A percentile compares a stretch with the other conserved stretches of the same genome.
Evolutionary conservation across 1,140 invertebrate genomes (phyloP).

Genomic region (Trichonephila clavipes): DNA sequence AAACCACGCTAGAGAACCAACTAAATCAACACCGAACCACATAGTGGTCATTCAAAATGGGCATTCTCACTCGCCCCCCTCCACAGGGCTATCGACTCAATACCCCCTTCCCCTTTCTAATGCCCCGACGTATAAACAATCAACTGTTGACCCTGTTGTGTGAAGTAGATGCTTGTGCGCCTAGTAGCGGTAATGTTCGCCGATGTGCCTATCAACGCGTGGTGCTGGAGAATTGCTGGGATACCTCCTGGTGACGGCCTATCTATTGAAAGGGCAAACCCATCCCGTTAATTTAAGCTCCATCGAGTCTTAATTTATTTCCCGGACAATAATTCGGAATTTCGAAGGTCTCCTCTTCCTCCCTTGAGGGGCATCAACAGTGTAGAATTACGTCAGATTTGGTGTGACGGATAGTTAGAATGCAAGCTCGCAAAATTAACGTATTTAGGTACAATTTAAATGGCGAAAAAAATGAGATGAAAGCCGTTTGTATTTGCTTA

Average conservation of each 20-base stretch:
- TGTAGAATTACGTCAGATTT: background rate
- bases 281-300: constrained; percentile 34
- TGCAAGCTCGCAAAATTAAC: too few relatives aligned
- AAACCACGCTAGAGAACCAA: background rate
- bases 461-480: too few relatives aligned
- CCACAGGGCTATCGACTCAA: background rate
- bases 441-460: too few relatives aligned
- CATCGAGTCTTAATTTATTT: constrained; percentile 53
- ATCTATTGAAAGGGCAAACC: constrained; percentile 30
- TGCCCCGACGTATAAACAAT: constrained; percentile 33
- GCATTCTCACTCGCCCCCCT: background rate
- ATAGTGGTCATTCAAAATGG: background rate
- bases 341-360: background rate
- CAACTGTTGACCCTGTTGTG: constrained; percentile 57
- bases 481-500: too few relatives aligned
- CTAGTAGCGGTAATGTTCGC: background rate
- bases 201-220: background rate
- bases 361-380: background rate
- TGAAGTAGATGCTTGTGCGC: constrained; percentile 8
- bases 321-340: constrained; percentile 23
- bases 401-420: background rate
- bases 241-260: constrained; percentile 18
- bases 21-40: constrained; percentile 20
- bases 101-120: background rate
- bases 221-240: constrained; percentile 14